Evolutionary conservation across 2,888 invertebrate species (phyloP), one percentile per base, ranked within the genome.

Genomic region (Athalia cordata): DNA sequence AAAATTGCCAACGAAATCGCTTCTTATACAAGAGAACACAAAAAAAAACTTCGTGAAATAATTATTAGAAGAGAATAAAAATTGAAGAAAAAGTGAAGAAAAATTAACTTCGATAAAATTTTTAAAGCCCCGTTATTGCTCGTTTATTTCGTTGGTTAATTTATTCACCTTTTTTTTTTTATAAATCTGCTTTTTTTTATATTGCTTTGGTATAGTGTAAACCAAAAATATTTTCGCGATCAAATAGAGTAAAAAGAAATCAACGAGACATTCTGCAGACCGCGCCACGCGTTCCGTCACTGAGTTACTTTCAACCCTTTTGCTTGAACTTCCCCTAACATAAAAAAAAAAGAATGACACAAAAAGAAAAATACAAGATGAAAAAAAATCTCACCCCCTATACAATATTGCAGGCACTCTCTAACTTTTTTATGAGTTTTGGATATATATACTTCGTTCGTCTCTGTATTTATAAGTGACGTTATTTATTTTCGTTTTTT

Each of bases 261-360:
- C 70, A 55, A 55, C 55, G 80, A 80, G 80, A 77, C 77, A 78
- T 66, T 80, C 77, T 66, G 79, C 70, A 74, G 50, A 43, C 52
- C 52, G 8, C 70, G n/a, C 49, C 29, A 55, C 70, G 55, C 83
- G 81, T 82, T 81, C 85, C 84, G 81, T 85, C 83, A 86, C 86
- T 87, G 87, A 86, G 87, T 87, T 84, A 87, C 85, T 87, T 87
- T 85, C 67, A 83, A 85, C 85, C 85, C 86, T 86, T 84, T 86
- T 80, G 80, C 78, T 57, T n/a, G 78, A 78, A 67, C 70, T 78
- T 45, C 11, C 50, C 55, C 9, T 59, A 29, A 29, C 29, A 29
- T 29, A 29, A 29, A 29, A 29, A 29, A 29, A 29, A 29, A 29
- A 29, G n/a, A 29, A 29, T 29, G 29, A 29, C 29, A 29, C 0